Conservation (phyloP, 1,140 invertebrate species). For the Hyles euphorbiae region DNA sequence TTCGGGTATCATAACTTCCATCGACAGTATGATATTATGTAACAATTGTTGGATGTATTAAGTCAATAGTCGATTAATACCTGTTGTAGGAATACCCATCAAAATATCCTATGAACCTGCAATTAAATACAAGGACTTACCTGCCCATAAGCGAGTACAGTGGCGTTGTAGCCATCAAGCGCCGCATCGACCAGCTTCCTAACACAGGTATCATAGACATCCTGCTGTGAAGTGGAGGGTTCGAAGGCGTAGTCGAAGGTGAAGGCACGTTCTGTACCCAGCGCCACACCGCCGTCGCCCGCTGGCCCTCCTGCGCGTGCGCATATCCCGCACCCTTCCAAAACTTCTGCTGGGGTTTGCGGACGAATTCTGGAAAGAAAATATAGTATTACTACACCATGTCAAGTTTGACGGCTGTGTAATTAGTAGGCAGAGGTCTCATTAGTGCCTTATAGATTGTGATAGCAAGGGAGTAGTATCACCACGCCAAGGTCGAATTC, state of each 20-base stretch:
- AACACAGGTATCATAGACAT: slow-evolving; percentile 92
- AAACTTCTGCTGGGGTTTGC: slow-evolving; percentile 92
- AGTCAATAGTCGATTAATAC: too few species aligned
- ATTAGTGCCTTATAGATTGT: too few species aligned
- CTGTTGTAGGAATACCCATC: neutral
- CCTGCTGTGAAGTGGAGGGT: slow-evolving; percentile 81
- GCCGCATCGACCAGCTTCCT: slow-evolving; percentile 89
- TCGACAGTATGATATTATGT: too few species aligned
- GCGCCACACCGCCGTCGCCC: slow-evolving; percentile 92
- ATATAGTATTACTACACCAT: neutral
- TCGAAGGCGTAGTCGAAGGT: slow-evolving; percentile 98
- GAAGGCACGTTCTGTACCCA: slow-evolving; percentile 96
- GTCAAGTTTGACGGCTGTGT: neutral
- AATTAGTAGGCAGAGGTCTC: too few species aligned
- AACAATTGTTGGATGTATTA: too few species aligned
- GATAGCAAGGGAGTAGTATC: too few species aligned
- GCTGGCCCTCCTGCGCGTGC: slow-evolving; percentile 92
- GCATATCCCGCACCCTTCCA: slow-evolving; percentile 96
- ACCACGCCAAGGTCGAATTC: too few species aligned
- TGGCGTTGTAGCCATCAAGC: slow-evolving; percentile 96
- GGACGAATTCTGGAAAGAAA: slow-evolving; percentile 89
- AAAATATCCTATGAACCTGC: neutral
- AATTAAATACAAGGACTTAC: slow-evolving; percentile 50
- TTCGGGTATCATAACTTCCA: too few species aligned
- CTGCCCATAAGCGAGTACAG: slow-evolving; percentile 97